Base-by-base conservation (phyloP, 2,797 vertebrate species). In the Xenentodon cancila region DNA sequence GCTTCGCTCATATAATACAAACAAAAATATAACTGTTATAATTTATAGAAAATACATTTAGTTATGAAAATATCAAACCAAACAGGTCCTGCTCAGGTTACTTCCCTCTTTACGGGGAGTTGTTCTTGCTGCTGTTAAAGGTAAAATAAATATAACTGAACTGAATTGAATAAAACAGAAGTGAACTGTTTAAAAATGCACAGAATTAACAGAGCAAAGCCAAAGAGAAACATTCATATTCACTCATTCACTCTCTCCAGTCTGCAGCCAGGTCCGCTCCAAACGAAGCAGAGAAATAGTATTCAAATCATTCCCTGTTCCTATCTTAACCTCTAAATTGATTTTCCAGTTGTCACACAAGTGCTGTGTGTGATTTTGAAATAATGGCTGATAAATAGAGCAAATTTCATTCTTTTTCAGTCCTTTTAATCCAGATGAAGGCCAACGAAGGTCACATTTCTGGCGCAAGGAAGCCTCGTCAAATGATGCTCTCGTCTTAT, bases 311-410 rank as follows among this genome's bases (percentile, higher is more conserved):
- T 63, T 63, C 47, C 54, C 47, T 49, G 12, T 53, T 52, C 47
- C 55, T 65, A 46, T 81, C 55, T 53, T 37, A 46, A 43, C 12
- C 51, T 56, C 11, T 67, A 34, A 59, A 53, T 20, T 32, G 45
- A 80, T 73, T 79, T 86, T 61, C 30, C 32, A 61, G 59, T 72
- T 63, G 54, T 53, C n/a, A 42, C 67, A 76, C 53, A 73, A 75
- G 52, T 69, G 62, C 48, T 50, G 51, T 69, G 65, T 51, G 59
- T 71, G 64, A 82, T 77, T 60, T 59, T 79, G 53, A 78, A 77
- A 68, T 85, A 84, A 89, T 79, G 56, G 67, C 42, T 9, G 4
- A 67, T 77, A 82, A 66, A 86, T 82, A 46, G 76, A 85, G 61
- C 75, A 43, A 75, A 75, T 80, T 73, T 68, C 44, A 81, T 81